These are phyloP conservation scores for Sebastes fasciatus DNA, from an alignment of 2,113 vertebrate species.

Conservation along the genomic window DNA sequence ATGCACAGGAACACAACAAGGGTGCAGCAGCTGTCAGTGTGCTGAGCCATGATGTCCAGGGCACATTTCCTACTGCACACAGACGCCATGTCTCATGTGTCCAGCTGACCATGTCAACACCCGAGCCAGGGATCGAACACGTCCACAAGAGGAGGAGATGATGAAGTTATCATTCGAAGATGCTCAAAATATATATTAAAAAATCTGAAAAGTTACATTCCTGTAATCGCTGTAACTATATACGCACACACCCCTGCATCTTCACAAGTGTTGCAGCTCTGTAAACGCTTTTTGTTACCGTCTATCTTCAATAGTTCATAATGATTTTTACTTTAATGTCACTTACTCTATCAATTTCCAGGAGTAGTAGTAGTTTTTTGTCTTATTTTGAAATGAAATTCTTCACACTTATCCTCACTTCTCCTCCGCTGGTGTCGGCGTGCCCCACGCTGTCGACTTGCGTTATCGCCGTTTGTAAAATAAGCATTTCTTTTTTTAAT, in stretches of 20 bases:
- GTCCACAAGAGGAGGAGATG: constrained; percentile 30
- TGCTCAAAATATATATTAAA: neutral
- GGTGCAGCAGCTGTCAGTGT: constrained; percentile 77
- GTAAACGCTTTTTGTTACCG: constrained; percentile 46
- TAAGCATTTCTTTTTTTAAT: constrained; percentile 46
- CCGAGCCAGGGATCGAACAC: constrained; percentile 37
- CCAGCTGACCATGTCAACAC: constrained; percentile 70
- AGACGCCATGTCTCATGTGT: constrained; percentile 71
- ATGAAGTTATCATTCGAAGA: constrained; percentile 8
- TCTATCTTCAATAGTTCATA: constrained; percentile 53
- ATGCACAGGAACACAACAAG: constrained; percentile 36
- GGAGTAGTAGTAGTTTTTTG: neutral
- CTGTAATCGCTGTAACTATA: constrained; percentile 31
- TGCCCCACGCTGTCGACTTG: constrained; percentile 25
- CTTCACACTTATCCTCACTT: neutral
- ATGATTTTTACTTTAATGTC: constrained; percentile 57
- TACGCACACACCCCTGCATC: constrained; percentile 20
- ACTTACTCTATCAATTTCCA: constrained; percentile 25
- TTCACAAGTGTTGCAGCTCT: constrained; percentile 43
- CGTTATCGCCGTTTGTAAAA: constrained; percentile 40
- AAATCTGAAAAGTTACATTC: constrained; percentile 14
- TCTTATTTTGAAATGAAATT: constrained; percentile 35
- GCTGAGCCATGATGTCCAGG: constrained; percentile 73
- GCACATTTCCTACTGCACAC: constrained; percentile 57
- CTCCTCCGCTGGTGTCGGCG: constrained; percentile 7